Evolutionary conservation across 1,140 invertebrate species (phyloP), one percentile per base, ranked within the genome.

Genomic region (Chrysomallon squamiferum): DNA sequence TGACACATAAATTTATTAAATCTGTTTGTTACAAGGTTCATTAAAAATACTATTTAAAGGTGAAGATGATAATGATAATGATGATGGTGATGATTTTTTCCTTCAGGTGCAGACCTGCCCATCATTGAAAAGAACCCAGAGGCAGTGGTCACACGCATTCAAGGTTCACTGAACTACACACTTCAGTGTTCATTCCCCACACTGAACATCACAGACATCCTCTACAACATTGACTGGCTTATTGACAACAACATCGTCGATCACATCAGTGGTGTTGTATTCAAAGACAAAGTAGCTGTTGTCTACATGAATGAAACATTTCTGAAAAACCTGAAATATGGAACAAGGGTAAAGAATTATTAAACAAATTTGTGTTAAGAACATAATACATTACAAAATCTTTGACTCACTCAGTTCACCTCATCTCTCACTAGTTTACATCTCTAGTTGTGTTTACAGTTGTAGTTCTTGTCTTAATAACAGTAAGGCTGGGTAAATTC

Each of bases 151-250:
- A 50, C 38, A 20, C 27, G 9, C 18, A 64, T 57, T 22, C 56
- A 59, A 22, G 30, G 43, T 9, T 61, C 43, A 20, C 59, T 59
- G 15, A 43, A 29, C 13, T 32, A 62, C 3, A 76, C 73, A 11
- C 56, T 78, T 3, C 6, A 11, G 0, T 78, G 76, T 63, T 43
- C 61, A 15, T 74, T 75, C 57, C 15, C 54, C 5, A 15, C 64
- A 1, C 49, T 65, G 11, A 38, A 68, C 32, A 52, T 35, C 6
- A 50, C 49, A 13, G 72, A 49, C 9, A 43, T 74, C 0, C 38
- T 66, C 13, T 74, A 74, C 49, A 47, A 62, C 13, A 64, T 78
- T 0, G 47, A 68, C 2, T 78, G 71, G 71, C 43, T 78, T 2
- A 69, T 75, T 6, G 60, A 75, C 47, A 43, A 64, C 25, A 57